Percentiles rank a stretch among this genome's conserved stretches.
Conservation (phyloP, 2,888 invertebrate species). For the Parapristionchus giblindavisi region DNA sequence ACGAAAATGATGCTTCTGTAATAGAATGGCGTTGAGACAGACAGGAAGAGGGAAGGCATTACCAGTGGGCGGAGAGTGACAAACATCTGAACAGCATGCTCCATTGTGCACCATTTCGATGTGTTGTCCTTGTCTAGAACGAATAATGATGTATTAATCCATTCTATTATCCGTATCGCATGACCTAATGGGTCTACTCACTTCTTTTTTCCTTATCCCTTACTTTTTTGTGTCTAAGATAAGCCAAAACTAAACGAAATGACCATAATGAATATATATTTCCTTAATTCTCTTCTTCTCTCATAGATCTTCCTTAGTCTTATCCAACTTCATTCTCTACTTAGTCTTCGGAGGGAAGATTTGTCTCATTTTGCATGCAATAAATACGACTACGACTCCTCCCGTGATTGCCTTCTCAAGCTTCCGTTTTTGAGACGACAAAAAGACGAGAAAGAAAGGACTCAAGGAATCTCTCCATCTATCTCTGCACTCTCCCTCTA, state of each 20-base stretch:
- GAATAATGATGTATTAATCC: too few species aligned
- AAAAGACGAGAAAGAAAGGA: too few species aligned
- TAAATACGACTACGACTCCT: slow-evolving; percentile 1
- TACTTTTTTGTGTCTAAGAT: too few species aligned
- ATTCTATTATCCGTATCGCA: too few species aligned
- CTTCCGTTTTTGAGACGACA: too few species aligned
- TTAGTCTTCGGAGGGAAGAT: not conserved
- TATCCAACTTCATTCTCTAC: not conserved
- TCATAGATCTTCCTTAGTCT: not conserved
- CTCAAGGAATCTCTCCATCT: too few species aligned
- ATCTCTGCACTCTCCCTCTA: too few species aligned
- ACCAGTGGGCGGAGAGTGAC: not conserved
- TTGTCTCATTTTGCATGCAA: slow-evolving; percentile 5
- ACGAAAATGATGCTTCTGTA: not conserved
- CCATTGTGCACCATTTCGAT: slow-evolving; percentile 23
- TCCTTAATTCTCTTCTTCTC: too few species aligned
- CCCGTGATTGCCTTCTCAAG: not conserved
- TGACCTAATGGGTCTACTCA: too few species aligned
- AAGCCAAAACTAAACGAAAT: too few species aligned
- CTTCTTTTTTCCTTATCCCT: too few species aligned
- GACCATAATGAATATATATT: too few species aligned
- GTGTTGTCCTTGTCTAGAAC: slow-evolving; percentile 3
- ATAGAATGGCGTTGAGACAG: not conserved
- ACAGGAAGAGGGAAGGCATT: not conserved
- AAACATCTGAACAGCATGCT: slow-evolving; percentile 6